A percentile compares a stretch with the other conserved stretches of the same genome.
Evolutionary conservation across 2,888 invertebrate genomes (phyloP).

Genomic region (Neria commutata): DNA sequence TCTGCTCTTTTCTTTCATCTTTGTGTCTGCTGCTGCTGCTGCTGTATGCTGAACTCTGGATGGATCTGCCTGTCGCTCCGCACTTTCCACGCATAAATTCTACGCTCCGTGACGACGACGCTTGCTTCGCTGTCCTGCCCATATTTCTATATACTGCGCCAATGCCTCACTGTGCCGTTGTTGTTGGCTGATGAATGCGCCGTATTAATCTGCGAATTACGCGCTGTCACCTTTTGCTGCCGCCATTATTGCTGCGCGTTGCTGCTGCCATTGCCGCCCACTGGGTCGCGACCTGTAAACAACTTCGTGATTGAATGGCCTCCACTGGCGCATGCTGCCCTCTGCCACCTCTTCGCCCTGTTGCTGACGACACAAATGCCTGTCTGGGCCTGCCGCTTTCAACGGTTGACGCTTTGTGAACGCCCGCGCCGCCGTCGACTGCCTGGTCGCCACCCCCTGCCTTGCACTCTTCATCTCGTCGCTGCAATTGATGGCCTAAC

Average conservation of each 20-base stretch:
- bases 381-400: no score
- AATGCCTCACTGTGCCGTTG: background rate
- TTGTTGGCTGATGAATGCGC: slow-evolving; percentile 22
- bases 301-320: slow-evolving; percentile 3
- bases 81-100: no score
- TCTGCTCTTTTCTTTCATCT: background rate
- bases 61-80: no score
- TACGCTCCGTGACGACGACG: background rate
- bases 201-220: slow-evolving; percentile 23
- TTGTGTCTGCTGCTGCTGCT: background rate
- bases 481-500: slow-evolving; percentile 1
- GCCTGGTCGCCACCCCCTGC: slow-evolving; percentile 12
- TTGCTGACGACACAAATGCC: background rate
- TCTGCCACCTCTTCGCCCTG: background rate
- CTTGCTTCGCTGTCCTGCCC: background rate
- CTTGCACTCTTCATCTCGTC: slow-evolving; percentile 1
- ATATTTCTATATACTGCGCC: no score
- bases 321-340: background rate
- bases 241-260: background rate
- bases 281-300: slow-evolving; percentile 6
- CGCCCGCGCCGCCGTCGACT: background rate
- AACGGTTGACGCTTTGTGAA: no score
- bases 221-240: slow-evolving; percentile 1
- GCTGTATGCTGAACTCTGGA: background rate
- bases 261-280: background rate